Evolutionary conservation across 2,888 invertebrate genomes (phyloP), one percentile per base, ranked within the genome.

Genomic region (Folsomia manolachei): DNA sequence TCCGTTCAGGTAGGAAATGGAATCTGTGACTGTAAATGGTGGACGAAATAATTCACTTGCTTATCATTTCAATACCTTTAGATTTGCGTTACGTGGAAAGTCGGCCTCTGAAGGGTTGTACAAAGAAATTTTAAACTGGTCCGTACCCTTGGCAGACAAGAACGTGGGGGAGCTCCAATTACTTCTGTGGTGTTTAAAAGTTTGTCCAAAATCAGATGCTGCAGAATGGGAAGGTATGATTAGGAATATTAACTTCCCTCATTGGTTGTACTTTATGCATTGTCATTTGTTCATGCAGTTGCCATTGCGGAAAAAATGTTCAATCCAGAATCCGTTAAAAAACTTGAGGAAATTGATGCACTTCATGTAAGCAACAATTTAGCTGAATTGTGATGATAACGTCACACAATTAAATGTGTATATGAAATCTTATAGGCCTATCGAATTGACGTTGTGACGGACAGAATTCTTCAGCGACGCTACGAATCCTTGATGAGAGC

Each of bases 101-200:
- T 11, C 51, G 9, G 4, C 14, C 14, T 56, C 56, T 4, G 24
- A 52, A 2, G 21, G 2, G 1, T 27, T 66, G 18, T 52, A 52
- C 24, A 52, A 64, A 27, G 70, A 72, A 64, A 53, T 75, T 52
- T 56, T 75, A 1, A 68, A 72, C 24, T 75, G 72, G 75, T 68
- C 75, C 4, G 68, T 70, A 14, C 75, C 75, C 1, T 39, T 75
- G 1, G 18, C 1, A 19, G n/a, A 27, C 0, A 75, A 65, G 53
- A 68, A 70, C 9, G 14, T 69, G 1, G 39, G 65, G 1, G 75
- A 75, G 2, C 60, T 75, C 18, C 67, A 69, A 53, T 51, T 75
- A 14, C 62, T 75, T 1, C 66, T 64, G 51, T 75, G 75, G 75
- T 60, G 62, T 27, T 61, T 75, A 0, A 70, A 70, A 9, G n/a